Percentiles rank a stretch among this genome's conserved stretches.
phyloP scores from a whole-genome alignment of 2,888 invertebrate genomes.

The Ophonus ardosiacus region DNA sequence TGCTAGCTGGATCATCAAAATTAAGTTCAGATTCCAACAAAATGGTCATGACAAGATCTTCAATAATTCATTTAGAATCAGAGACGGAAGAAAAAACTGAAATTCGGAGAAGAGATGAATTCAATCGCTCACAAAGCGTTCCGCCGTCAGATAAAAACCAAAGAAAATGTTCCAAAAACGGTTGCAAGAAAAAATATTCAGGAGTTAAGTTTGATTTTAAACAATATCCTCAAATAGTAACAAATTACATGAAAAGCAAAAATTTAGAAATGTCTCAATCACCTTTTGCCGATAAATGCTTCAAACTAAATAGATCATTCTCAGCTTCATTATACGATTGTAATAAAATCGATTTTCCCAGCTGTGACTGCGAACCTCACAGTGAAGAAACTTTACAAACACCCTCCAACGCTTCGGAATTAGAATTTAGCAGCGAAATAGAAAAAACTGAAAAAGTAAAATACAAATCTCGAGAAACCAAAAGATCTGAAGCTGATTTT shows the following conservation, averaged over 20 bases:
- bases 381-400: slow-evolving; percentile 83
- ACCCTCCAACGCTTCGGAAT: slow-evolving; percentile 88
- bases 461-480: slow-evolving; percentile 60
- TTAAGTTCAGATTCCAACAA: slow-evolving; percentile 50
- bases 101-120: slow-evolving; percentile 66
- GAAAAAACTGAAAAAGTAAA: slow-evolving; percentile 70
- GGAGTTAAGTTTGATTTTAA: slow-evolving; percentile 86
- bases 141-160: slow-evolving; percentile 69
- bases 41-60: slow-evolving; percentile 66
- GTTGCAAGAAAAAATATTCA: slow-evolving; percentile 79
- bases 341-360: slow-evolving; percentile 69
- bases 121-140: slow-evolving; percentile 71
- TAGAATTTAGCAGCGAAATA: slow-evolving; percentile 78
- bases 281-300: slow-evolving; percentile 79
- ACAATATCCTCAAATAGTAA: slow-evolving; percentile 85
- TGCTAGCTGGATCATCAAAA: slow-evolving; percentile 14
- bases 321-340: slow-evolving; percentile 63
- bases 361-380: slow-evolving; percentile 75
- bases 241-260: slow-evolving; percentile 87
- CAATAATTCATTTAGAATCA: slow-evolving; percentile 66
- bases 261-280: slow-evolving; percentile 82
- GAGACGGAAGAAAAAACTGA: slow-evolving; percentile 64
- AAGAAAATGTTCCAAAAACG: slow-evolving; percentile 66
- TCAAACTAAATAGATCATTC: slow-evolving; percentile 75
- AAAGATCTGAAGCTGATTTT: slow-evolving; percentile 6